These are phyloP conservation scores for Anolis carolinensis DNA, from an alignment of 2,113 vertebrate genomes.

Conservation along the genomic window DNA sequence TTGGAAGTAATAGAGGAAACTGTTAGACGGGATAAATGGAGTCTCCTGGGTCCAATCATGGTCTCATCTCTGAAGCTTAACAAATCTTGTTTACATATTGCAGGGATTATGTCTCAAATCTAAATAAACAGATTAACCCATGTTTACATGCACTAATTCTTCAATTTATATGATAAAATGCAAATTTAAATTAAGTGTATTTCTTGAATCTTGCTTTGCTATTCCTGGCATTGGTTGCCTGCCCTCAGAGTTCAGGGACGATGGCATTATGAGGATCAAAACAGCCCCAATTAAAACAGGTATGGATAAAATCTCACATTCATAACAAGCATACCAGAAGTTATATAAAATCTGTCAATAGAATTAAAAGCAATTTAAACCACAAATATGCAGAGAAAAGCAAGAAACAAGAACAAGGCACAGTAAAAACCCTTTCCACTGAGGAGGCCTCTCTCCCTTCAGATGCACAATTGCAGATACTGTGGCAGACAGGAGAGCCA, in stretches of 20 bases:
- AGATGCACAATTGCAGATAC: no score
- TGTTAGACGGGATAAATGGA: slow-evolving; percentile 73
- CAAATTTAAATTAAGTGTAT: slow-evolving; percentile 64
- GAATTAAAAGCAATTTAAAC: no score
- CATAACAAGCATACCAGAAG: no score
- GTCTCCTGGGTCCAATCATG: slow-evolving; percentile 76
- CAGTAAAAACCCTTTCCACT: no score
- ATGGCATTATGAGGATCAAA: no score
- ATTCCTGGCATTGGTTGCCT: neutral
- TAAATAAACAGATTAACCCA: slow-evolving; percentile 76
- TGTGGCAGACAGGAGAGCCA: no score
- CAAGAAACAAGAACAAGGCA: no score
- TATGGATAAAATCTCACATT: no score
- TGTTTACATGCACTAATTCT: slow-evolving; percentile 76
- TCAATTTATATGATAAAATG: slow-evolving; percentile 71
- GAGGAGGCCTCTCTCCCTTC: no score
- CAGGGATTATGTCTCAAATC: slow-evolving; percentile 74
- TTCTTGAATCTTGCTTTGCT: slow-evolving; percentile 44
- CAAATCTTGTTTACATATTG: slow-evolving; percentile 80
- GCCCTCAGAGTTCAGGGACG: neutral
- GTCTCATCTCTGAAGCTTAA: slow-evolving; percentile 77
- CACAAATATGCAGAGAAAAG: no score
- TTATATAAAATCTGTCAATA: no score
- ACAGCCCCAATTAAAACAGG: no score
- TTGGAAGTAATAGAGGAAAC: slow-evolving; percentile 80